phyloP scores from a whole-genome alignment of 2,797 vertebrate genomes.

The Gymnocypris eckloni region DNA sequence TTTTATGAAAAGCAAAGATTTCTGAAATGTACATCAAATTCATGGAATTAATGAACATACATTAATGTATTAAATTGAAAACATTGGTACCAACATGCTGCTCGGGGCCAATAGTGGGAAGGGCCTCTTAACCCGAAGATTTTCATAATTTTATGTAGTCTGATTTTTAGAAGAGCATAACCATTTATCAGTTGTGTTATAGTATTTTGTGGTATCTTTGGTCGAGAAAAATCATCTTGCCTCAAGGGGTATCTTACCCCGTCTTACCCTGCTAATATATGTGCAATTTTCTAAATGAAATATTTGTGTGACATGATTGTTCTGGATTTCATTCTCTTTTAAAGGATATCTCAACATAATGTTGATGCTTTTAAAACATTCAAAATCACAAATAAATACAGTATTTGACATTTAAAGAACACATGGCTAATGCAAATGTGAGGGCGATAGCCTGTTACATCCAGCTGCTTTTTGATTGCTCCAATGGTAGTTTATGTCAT shows the following conservation, averaged over 20 bases:
- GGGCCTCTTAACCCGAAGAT: not conserved
- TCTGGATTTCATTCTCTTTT: not conserved
- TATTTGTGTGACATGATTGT: not conserved
- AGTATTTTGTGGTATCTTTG: not conserved
- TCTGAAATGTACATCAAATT: not conserved
- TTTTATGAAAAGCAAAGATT: not conserved
- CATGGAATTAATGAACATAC: not conserved
- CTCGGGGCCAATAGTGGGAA: not conserved
- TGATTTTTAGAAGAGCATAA: not conserved
- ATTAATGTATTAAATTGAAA: not conserved
- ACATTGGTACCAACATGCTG: no score
- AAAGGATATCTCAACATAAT: not conserved
- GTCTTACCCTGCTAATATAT: not conserved
- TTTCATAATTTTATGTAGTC: not conserved
- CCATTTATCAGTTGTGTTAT: not conserved
- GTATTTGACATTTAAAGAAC: slow-evolving; percentile 4
- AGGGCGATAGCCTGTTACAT: not conserved
- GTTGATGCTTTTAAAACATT: slow-evolving; percentile 28
- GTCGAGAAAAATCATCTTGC: not conserved
- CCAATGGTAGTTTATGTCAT: not conserved
- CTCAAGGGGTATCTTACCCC: not conserved
- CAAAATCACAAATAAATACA: slow-evolving; percentile 7
- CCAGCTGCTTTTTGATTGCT: slow-evolving; percentile 15
- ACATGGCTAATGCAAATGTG: slow-evolving; percentile 12
- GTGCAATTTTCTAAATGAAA: not conserved